Base-by-base conservation (phyloP, 2,888 invertebrate genomes). In the Dermolepida albohirtum region DNA sequence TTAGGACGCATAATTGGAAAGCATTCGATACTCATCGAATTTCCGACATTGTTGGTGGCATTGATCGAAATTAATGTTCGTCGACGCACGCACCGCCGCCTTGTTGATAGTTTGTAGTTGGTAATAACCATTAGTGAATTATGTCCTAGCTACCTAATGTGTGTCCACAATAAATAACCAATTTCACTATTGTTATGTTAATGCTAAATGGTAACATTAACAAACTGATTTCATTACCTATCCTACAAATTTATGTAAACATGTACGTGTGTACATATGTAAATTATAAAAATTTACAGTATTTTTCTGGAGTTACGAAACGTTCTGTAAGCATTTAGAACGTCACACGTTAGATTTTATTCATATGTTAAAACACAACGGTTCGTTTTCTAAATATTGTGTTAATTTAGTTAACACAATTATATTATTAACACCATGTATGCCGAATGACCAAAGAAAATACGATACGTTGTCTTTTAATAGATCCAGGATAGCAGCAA, bases 21-120 rank as follows among this genome's bases (percentile, higher is more conserved):
- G 59, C 59, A 59, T 59, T 27, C 59, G 59, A 59, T 59, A 59
- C 59, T 44, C 59, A 59, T 59, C 59, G 44, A 59, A 59, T 59
- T 59, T 44, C 59, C 44, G 59, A 59, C 59, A 59, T 59, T 59
- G 59, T 59, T 59, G 59, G 44, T 43, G 34, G 43, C 44, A 44
- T 59, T 44, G 59, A 59, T 59, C 44, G 59, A 59, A 59, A 59
- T 59, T 29, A 43, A 59, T 59, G 59, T 59, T 27, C 59, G 59
- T 29, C 59, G 44, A 44, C 59, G 34, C 34, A 34, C 34, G 34
- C 44, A 59, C 59, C 59, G 44, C 29, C 44, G 27, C 44, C 27
- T 44, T 47, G 44, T 44, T 44, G 59, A 44, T 59, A 44, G 59
- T 59, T 59, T 44, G 59, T 59, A 59, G 44, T 59, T 27, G 27